Conservation (phyloP, 2,113 vertebrate species). For the Ramphastos sulfuratus region DNA sequence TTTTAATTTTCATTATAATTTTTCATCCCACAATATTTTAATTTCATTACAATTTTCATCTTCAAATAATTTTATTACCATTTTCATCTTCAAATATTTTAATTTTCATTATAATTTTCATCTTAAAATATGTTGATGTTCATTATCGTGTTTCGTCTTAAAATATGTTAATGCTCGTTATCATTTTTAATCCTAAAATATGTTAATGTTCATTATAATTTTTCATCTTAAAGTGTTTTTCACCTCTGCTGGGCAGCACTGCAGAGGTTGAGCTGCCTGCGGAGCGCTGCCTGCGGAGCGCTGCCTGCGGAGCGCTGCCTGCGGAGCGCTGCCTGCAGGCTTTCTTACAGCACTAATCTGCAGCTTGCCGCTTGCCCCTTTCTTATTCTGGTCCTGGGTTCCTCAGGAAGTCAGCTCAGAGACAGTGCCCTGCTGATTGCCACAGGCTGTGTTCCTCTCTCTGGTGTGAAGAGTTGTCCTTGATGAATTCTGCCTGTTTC, state of each 20-base stretch:
- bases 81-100: too few relatives aligned
- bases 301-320: background rate
- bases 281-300: background rate
- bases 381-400: background rate
- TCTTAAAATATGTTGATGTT: too few relatives aligned
- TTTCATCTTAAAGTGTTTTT: background rate
- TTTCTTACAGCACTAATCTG: background rate
- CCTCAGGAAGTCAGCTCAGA: conserved; percentile 8
- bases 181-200: too few relatives aligned
- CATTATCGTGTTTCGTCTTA: too few relatives aligned
- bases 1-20: too few relatives aligned
- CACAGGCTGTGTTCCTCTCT: background rate
- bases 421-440: background rate
- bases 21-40: too few relatives aligned
- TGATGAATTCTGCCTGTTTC: background rate
- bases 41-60: too few relatives aligned
- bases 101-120: too few relatives aligned
- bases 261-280: background rate
- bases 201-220: too few relatives aligned
- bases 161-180: too few relatives aligned
- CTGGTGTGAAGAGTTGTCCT: background rate
- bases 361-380: background rate
- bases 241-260: background rate
- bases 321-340: background rate
- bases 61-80: too few relatives aligned